Base-by-base conservation (phyloP, 2,888 invertebrate genomes). In the Ophioninae sp. region DNA sequence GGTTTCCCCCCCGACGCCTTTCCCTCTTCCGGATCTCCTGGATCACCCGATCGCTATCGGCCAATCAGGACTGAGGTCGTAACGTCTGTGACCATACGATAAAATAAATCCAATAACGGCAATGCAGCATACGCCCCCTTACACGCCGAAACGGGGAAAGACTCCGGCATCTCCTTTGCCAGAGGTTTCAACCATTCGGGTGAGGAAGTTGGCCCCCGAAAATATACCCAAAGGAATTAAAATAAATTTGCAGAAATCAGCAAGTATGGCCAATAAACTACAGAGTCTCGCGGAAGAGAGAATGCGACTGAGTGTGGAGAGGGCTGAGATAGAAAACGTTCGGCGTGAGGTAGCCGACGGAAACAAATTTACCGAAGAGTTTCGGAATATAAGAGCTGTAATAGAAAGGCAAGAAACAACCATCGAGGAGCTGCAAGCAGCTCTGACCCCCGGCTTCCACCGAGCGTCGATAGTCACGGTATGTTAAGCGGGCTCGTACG, bases 401-500 rank as follows among this genome's bases (percentile, higher is more conserved):
- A 7, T 44, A 0, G 67, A 67, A 20, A n/a, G 67, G 1, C 67
- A 67, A 13, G 41, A 67, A 21, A 39, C 41, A 41, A 20, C 39
- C 17, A 67, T 67, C 8, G 67, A 67, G 0, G 41, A 67, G 1
- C 17, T 41, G n/a, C 44, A 41, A n/a, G n/a, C 39, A 7, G 67
- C 67, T 8, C 2, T 20, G 7, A 44, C 67, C 7, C 7, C 41
- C 2, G 44, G 44, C 44, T 44, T 44, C 13, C 39, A 20, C 10
- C 7, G 7, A 6, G 8, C 17, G 37, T 8, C 10, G n/a, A 20
- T 10, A 41, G 5, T 7, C 7, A 7, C 20, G 44, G 67, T 41
- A 67, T 67, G 67, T 20, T 67, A 7, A 21, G 10, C 41, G 41
- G 67, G 41, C 41, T 67, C 17, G 20, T 67, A 8, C 67, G 41